Percentiles rank a stretch among this genome's conserved stretches.
Evolutionary conservation across 2,113 vertebrate genomes (phyloP).

Genomic region (Sylvietta virens): DNA sequence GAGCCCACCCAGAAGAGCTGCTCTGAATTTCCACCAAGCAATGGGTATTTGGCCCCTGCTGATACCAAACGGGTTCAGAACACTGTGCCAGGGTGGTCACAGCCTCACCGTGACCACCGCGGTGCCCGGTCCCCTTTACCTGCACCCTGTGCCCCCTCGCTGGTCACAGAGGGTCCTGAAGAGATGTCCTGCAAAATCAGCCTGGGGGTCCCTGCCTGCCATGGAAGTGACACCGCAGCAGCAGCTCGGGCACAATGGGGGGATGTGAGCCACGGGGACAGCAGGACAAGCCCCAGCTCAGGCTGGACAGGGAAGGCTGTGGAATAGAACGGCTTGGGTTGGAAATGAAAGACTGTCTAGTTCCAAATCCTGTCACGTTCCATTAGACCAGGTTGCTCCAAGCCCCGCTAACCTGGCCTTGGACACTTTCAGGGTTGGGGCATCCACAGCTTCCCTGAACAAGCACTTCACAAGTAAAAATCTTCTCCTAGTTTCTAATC

Average conservation of each 20-base stretch:
- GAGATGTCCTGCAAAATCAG: not conserved
- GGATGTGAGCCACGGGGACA: not conserved
- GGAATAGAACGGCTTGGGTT: not conserved
- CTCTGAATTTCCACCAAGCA: not conserved
- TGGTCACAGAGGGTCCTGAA: not conserved
- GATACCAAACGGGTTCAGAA: not conserved
- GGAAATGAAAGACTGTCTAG: not conserved
- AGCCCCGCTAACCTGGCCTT: not conserved
- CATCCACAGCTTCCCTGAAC: not conserved
- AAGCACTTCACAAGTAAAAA: not conserved
- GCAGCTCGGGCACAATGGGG: not conserved
- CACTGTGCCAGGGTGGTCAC: not conserved
- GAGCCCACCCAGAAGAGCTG: constrained; percentile 4
- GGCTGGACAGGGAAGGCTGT: not conserved
- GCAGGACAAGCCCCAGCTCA: not conserved
- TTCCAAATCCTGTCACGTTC: not conserved
- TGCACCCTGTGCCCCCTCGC: not conserved
- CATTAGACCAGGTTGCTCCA: not conserved
- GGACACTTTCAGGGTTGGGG: not conserved
- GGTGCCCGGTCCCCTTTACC: not conserved
- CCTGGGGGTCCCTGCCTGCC: not conserved
- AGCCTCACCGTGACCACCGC: not conserved
- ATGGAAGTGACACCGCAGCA: not conserved
- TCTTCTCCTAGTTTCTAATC: not conserved
- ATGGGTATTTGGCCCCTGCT: not conserved